Evolutionary conservation across 2,113 vertebrate genomes (phyloP).

Genomic region (Nycticebus coucang): DNA sequence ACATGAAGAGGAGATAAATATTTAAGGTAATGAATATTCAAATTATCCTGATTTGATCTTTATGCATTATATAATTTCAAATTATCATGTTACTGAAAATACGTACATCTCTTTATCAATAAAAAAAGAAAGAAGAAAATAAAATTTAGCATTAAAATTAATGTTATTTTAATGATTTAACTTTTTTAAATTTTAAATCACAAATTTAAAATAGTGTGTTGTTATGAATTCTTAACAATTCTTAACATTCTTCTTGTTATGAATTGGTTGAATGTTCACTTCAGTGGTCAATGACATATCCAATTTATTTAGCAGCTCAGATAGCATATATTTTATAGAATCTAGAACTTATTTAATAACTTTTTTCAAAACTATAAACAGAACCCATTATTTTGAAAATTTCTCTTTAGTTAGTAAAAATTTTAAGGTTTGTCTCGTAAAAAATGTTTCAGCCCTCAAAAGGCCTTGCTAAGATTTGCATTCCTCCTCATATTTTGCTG

Average conservation of each 20-base stretch:
- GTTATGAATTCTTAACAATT: neutral
- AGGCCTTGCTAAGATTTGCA: neutral
- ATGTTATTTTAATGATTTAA: neutral
- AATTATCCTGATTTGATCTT: neutral
- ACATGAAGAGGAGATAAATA: neutral
- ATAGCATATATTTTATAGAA: neutral
- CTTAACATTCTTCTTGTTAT: no score
- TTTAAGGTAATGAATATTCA: neutral
- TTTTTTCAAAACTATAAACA: neutral
- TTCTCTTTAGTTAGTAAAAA: neutral
- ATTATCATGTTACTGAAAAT: no score
- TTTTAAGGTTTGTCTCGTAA: neutral
- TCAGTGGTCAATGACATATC: neutral
- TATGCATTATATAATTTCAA: neutral
- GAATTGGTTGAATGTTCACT: neutral
- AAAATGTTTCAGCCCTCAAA: neutral
- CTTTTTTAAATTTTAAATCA: neutral
- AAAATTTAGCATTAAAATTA: neutral
- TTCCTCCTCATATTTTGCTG: conserved; percentile 48
- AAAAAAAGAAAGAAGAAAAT: neutral
- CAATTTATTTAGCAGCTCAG: neutral
- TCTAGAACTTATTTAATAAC: neutral
- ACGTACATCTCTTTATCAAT: neutral
- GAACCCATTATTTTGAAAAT: neutral
- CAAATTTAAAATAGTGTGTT: neutral